Base-by-base conservation (phyloP, 2,113 vertebrate species). In the Channa maculata region DNA sequence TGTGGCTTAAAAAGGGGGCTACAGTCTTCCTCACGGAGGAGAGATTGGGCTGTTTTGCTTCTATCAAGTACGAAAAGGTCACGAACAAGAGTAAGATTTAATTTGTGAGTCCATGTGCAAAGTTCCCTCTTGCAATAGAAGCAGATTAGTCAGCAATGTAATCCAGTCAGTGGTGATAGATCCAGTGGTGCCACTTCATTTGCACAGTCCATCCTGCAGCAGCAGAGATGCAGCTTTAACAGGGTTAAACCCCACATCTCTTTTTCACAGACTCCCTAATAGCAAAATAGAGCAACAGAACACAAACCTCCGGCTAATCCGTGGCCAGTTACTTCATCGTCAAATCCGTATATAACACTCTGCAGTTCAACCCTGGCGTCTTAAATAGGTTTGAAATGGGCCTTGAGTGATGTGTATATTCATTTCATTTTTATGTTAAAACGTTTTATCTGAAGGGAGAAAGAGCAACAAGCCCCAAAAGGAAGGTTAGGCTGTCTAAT, bases 11-110 rank as follows among this genome's bases (percentile, higher is more conserved):
- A 63, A 52, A 0, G 8, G 51, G 24, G 65, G 82, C 66, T 24
- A 51, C 24, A 65, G 72, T 48, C 65, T 86, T 93, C 93, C 92
- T 94, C 93, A 93, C 72, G 79, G 93, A 93, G 93, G 92, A 93
- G 74, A 90, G 71, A 52, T 70, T 2, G 61, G 62, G 57, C 15
- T 6, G 39, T 46, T 58, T 51, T 55, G 78, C 68, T 80, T 71
- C 82, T 75, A 8, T 62, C 71, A 59, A 41, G 51, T 24, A 48
- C n/a, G 44, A 76, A 37, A 69, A 55, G 3, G 43, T 69, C 59
- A 66, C 54, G 51, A 36, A 44, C 2, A 58, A 77, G 14, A 77
- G 49, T 79, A 64, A 44, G 33, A 50, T 66, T 65, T 44, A 43
- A 69, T 73, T 52, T 11, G 4, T n/a, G 11, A 43, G 75, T 84